Base-by-base conservation (phyloP, 2,797 vertebrate genomes). In the Denticeps clupeoides region DNA sequence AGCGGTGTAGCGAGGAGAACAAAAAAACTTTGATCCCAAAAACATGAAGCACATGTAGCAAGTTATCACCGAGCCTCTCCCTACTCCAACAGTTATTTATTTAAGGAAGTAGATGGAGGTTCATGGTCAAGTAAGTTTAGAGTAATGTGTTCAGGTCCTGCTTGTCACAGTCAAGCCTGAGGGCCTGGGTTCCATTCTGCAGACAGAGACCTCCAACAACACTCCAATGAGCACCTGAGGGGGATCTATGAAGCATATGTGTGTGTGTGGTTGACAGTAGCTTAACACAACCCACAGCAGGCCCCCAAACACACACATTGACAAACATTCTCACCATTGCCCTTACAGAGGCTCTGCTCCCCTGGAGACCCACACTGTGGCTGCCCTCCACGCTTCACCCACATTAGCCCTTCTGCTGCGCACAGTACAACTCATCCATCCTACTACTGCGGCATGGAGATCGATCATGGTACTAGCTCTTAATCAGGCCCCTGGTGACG, bases 361-460 rank as follows among this genome's bases (percentile, higher is more conserved):
- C 26, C 18, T 49, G 38, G 13, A 64, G 28, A 41, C 13, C n/a
- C n/a, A 2, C 16, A 32, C 25, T 18, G 19, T 18, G n/a, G 5
- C 23, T 5, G 23, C 22, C 4, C 26, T 51, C 18, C 12, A 11
- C 15, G 40, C 42, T 26, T 27, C 22, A 21, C 38, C 73, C 79
- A 74, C 63, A 63, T 56, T 60, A 70, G 52, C 62, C 63, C 71
- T 74, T 68, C 64, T n/a, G n/a, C n/a, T n/a, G n/a, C n/a, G n/a
- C n/a, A n/a, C n/a, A n/a, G n/a, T n/a, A n/a, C 68, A 60, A 69
- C 76, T 78, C 83, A 82, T 83, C 80, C 80, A 82, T 83, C 76
- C 72, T 78, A 57, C 67, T 67, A 74, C 74, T 74, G 69, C 73
- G 75, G 67, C 69, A 64, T 65, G 49, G 68, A 75, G 77, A 86